Evolutionary conservation across 2,888 invertebrate species (phyloP), one percentile per base, ranked within the genome.

Genomic region (Melanotus villosus): DNA sequence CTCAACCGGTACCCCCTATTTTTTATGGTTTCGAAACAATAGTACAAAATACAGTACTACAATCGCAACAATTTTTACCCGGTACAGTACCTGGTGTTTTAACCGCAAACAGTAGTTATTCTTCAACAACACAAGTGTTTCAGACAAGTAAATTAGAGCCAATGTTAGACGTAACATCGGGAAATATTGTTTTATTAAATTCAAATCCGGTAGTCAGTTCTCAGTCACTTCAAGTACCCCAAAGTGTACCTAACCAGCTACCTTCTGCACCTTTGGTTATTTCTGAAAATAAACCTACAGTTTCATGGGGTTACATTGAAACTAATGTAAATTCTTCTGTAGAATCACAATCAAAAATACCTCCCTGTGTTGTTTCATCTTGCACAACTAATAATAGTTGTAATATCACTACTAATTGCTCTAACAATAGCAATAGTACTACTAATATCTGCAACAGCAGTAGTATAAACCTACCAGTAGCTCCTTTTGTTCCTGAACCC

Each of bases 21-120:
- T 93, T 93, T 78, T 94, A 94, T 77, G 94, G 94, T 0, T 86
- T 94, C 72, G 94, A 95, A 85, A 94, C 94, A 0, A 94, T 94
- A 62, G 94, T 95, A 1, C 94, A 94, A 83, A 95, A 94, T 79
- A 94, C 94, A 2, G 93, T 94, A 0, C 94, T 94, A 94, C 93
- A 93, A n/a, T 94, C 94, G 18, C 93, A 93, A 80, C 94, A 94
- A 80, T 93, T 94, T 80, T 90, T 94, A 12, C 92, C 94, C 2
- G 92, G 93, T 1, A 91, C 93, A 3, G 91, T 94, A 87, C 93
- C 92, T 70, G 93, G 94, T 45, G 91, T 94, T 1, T 86, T 94
- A 26, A 92, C 93, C 62, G 92, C 92, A 77, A 92, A 92, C 78
- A 93, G 94, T 78, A 94, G 94, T 80, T 94, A 93, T 81, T 92